phyloP scores from a whole-genome alignment of 2,113 vertebrate species.

The Halcyon senegalensis region DNA sequence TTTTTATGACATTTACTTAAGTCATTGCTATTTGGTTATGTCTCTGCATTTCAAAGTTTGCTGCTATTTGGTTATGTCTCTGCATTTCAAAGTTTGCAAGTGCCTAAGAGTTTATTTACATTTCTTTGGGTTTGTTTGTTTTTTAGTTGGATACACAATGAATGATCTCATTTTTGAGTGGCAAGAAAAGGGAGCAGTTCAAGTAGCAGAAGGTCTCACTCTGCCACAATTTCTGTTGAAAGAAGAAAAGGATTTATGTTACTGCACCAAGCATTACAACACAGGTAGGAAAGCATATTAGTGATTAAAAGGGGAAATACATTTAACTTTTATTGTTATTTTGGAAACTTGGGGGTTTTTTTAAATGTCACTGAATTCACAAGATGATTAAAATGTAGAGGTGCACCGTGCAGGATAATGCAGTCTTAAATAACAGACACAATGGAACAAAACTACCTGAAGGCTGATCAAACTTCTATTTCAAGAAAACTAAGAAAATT shows the following conservation, averaged over 20 bases:
- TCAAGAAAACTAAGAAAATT: background rate
- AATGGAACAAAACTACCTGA: background rate
- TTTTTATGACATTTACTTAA: background rate
- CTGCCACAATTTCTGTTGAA: slow-evolving; percentile 95
- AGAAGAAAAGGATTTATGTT: slow-evolving; percentile 93
- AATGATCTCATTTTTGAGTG: slow-evolving; percentile 99
- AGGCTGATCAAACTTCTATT: background rate
- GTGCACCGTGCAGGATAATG: background rate
- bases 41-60: no score
- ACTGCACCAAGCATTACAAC: slow-evolving; percentile 96
- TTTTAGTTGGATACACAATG: slow-evolving; percentile 97
- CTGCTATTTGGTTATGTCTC: background rate
- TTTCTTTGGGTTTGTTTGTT: background rate
- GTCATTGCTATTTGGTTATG: background rate
- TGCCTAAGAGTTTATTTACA: background rate
- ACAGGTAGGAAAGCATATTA: slow-evolving; percentile 80
- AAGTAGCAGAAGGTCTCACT: slow-evolving; percentile 96
- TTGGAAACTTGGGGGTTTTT: background rate
- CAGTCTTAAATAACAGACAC: background rate
- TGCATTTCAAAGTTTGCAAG: background rate
- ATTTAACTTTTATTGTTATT: background rate
- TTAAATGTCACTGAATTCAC: background rate
- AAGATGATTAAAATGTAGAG: background rate
- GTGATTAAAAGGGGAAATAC: background rate
- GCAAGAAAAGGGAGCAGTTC: slow-evolving; percentile 95